Conservation (phyloP, 2,113 vertebrate genomes). For the Rhinoptilus africanus region DNA sequence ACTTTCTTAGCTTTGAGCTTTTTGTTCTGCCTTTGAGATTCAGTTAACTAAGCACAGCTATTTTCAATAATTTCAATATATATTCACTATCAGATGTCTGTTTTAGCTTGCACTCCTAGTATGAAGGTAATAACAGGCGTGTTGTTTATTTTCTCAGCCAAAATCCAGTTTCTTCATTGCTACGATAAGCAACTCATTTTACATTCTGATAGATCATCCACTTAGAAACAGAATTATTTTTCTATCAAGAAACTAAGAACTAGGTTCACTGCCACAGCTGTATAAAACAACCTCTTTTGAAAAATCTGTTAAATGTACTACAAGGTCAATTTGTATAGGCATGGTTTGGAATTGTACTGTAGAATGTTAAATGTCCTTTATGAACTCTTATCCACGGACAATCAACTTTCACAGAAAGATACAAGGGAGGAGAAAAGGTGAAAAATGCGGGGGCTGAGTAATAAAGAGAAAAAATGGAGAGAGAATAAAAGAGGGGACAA, state of each 20-base stretch:
- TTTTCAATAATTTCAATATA: conserved; percentile 35
- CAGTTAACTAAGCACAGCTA: not conserved
- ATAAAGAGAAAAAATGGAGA: not conserved
- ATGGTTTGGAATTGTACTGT: not conserved
- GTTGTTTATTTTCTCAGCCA: not conserved
- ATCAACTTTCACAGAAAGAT: not conserved
- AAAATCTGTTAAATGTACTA: not conserved
- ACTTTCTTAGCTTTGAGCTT: not conserved
- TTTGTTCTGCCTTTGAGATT: not conserved
- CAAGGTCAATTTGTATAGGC: not conserved
- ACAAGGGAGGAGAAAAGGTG: not conserved
- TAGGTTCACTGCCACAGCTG: not conserved
- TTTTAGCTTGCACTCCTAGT: not conserved
- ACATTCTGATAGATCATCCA: not conserved
- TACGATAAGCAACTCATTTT: not conserved
- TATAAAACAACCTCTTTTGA: not conserved
- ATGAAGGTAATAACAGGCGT: not conserved
- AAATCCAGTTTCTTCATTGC: not conserved
- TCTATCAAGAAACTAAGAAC: not conserved
- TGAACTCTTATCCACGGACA: not conserved
- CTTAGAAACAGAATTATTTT: not conserved
- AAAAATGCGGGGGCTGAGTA: rapidly evolving
- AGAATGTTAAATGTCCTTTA: not conserved
- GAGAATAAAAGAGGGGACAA: not conserved
- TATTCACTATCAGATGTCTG: not conserved